phyloP scores from a whole-genome alignment of 2,888 invertebrate genomes.

The Eupeodes luniger region DNA sequence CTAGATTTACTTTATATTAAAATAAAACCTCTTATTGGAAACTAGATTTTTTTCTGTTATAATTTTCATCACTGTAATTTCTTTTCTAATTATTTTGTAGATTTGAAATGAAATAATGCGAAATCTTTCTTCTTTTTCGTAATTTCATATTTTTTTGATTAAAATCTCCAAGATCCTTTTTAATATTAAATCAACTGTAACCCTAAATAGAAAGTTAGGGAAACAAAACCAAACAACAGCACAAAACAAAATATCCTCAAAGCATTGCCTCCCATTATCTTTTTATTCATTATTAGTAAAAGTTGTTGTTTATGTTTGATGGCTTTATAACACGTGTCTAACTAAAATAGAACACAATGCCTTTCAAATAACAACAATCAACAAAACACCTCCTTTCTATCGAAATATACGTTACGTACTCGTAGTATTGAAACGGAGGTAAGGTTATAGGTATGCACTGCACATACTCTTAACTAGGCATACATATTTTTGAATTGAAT shows the following conservation, averaged over 20 bases:
- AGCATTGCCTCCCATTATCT: background rate
- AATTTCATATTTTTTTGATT: background rate
- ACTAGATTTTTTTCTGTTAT: too few relatives aligned
- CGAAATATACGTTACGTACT: too few relatives aligned
- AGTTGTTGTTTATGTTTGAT: background rate
- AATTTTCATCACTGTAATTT: too few relatives aligned
- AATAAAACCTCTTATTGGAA: too few relatives aligned
- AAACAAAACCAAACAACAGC: background rate
- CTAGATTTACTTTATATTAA: too few relatives aligned
- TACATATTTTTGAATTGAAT: background rate
- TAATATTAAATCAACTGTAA: too few relatives aligned
- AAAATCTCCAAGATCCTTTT: background rate
- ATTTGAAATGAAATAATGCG: too few relatives aligned
- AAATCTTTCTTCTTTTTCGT: too few relatives aligned
- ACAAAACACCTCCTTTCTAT: background rate
- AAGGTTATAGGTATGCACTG: too few relatives aligned
- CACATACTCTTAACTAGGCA: too few relatives aligned
- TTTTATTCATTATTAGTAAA: background rate
- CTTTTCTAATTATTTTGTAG: too few relatives aligned
- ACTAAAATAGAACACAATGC: slow-evolving; percentile 8
- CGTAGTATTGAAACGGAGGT: too few relatives aligned
- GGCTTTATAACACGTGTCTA: slow-evolving; percentile 3
- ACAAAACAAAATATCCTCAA: background rate
- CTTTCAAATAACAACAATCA: background rate
- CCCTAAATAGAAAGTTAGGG: background rate